These are phyloP conservation scores for Ochlodes sylvanus DNA, from an alignment of 2,888 invertebrate species.

Conservation along the genomic window DNA sequence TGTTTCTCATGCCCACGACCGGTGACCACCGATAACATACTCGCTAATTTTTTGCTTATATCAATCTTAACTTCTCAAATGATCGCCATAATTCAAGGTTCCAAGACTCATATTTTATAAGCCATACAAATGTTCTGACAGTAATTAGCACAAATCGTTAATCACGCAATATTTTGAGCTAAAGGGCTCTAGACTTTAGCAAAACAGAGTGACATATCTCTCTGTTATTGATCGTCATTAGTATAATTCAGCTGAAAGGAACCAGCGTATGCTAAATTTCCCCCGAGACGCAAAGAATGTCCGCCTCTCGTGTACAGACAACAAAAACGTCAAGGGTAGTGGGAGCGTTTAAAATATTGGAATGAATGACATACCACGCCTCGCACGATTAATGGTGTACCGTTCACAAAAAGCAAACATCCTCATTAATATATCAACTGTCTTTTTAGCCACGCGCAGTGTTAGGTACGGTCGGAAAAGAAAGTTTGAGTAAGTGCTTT, in stretches of 20 bases:
- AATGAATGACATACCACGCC: slow-evolving; percentile 85
- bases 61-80: too few species aligned
- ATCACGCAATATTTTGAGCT: slow-evolving; percentile 19
- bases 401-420: slow-evolving; percentile 80
- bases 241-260: slow-evolving; percentile 40
- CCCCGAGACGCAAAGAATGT: slow-evolving; percentile 66
- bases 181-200: background rate
- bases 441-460: slow-evolving; percentile 70
- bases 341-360: slow-evolving; percentile 82
- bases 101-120: background rate
- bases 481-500: slow-evolving; percentile 18
- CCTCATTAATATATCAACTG: slow-evolving; percentile 85
- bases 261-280: slow-evolving; percentile 42
- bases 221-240: slow-evolving; percentile 39
- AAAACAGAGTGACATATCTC: slow-evolving; percentile 30
- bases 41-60: too few species aligned
- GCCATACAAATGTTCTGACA: background rate
- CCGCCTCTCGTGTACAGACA: slow-evolving; percentile 75
- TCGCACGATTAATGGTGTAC: slow-evolving; percentile 81
- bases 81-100: too few species aligned
- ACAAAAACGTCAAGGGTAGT: slow-evolving; percentile 76
- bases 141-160: slow-evolving; percentile 27
- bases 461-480: slow-evolving; percentile 68
- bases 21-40: too few species aligned
- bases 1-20: too few species aligned